phyloP scores from a whole-genome alignment of 2,888 invertebrate genomes.

The Eucriotettix oculatus region DNA sequence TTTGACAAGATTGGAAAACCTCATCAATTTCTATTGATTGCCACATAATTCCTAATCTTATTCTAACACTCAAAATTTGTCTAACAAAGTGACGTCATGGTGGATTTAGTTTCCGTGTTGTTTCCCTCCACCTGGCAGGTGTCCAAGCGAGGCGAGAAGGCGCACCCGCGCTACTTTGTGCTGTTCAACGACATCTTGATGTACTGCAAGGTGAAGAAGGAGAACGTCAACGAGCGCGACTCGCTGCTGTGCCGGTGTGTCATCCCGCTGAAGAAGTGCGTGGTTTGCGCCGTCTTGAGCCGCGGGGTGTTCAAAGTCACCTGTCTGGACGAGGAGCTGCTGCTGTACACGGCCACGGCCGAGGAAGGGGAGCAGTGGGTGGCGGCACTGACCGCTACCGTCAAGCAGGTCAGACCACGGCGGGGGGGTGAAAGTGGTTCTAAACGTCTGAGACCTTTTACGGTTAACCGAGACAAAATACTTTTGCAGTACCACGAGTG shows the following conservation, averaged over 20 bases:
- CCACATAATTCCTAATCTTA: too few relatives aligned
- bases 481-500: slow-evolving; percentile 31
- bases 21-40: too few relatives aligned
- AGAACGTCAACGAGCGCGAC: slow-evolving; percentile 35
- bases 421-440: not conserved
- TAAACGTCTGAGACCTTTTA: not conserved
- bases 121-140: slow-evolving; percentile 13
- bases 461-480: not conserved
- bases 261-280: slow-evolving; percentile 52
- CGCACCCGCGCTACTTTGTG: slow-evolving; percentile 44
- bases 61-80: too few relatives aligned
- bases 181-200: slow-evolving; percentile 56
- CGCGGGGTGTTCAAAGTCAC: slow-evolving; percentile 41
- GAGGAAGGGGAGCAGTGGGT: slow-evolving; percentile 40
- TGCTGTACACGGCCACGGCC: slow-evolving; percentile 36
- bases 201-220: slow-evolving; percentile 47
- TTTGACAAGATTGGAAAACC: too few relatives aligned
- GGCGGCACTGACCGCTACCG: slow-evolving; percentile 33
- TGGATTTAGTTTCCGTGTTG: too few relatives aligned
- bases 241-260: slow-evolving; percentile 47
- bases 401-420: slow-evolving; percentile 27
- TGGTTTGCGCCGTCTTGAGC: slow-evolving; percentile 37
- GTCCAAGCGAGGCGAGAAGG: slow-evolving; percentile 14
- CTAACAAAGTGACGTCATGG: too few relatives aligned
- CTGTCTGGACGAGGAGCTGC: slow-evolving; percentile 38